phyloP scores from a whole-genome alignment of 2,888 invertebrate species.

The Dermolepida albohirtum region DNA sequence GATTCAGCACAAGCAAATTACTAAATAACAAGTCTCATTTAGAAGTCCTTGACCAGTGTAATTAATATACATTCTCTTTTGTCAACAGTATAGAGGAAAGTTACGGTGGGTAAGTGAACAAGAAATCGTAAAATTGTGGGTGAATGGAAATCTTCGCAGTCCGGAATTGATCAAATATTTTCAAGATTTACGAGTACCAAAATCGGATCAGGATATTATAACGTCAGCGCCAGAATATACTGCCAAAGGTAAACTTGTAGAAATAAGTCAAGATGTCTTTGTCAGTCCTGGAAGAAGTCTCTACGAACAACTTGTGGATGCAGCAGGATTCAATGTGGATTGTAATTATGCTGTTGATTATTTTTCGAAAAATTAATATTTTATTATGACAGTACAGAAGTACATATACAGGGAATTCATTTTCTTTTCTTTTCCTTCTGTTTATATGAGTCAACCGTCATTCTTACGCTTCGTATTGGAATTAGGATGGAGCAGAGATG shows the following conservation, averaged over 20 bases:
- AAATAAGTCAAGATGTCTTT: constrained; percentile 55
- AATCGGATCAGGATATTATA: constrained; percentile 32
- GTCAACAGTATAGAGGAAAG: constrained; percentile 58
- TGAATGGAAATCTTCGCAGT: constrained; percentile 52
- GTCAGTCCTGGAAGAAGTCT: constrained; percentile 50
- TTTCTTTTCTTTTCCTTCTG: constrained; percentile 68
- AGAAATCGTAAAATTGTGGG: constrained; percentile 54
- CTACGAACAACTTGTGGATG: constrained; percentile 56
- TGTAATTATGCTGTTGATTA: constrained; percentile 46
- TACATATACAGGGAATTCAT: constrained; percentile 71
- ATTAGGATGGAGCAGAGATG: constrained; percentile 69
- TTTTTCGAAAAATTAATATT: not conserved
- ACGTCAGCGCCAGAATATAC: constrained; percentile 50
- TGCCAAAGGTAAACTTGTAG: constrained; percentile 54
- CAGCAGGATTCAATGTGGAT: constrained; percentile 56
- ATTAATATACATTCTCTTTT: too few species aligned
- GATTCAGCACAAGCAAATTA: too few species aligned
- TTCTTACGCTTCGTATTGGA: constrained; percentile 70
- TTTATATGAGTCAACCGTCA: constrained; percentile 69
- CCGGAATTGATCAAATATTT: constrained; percentile 58
- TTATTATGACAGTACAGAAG: constrained; percentile 68
- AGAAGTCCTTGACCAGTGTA: too few species aligned
- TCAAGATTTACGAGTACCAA: not conserved
- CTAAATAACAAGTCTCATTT: too few species aligned
- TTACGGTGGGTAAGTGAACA: constrained; percentile 56